Evolutionary conservation across 2,113 vertebrate genomes (phyloP).

Genomic region (Anser brachyrhynchus): DNA sequence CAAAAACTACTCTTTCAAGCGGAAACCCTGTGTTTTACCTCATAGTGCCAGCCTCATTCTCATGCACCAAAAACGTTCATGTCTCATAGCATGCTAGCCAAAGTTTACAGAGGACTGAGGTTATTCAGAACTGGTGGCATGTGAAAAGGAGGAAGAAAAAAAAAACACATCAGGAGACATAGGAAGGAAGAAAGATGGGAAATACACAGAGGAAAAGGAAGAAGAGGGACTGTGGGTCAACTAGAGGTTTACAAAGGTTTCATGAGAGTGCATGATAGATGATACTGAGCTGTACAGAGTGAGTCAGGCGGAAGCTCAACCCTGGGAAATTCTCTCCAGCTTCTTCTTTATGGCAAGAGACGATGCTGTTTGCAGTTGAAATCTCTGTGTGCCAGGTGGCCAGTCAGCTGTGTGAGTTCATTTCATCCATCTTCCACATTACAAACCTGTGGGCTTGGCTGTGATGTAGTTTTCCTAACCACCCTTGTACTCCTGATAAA

Average conservation of each 20-base stretch:
- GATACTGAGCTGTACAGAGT: background rate
- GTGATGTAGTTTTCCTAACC: background rate
- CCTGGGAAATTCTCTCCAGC: background rate
- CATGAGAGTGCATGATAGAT: background rate
- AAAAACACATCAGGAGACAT: background rate
- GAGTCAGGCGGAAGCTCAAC: background rate
- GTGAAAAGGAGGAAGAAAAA: background rate
- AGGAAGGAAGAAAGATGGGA: background rate
- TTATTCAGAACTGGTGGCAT: background rate
- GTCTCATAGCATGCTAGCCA: background rate
- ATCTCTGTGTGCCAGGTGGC: background rate
- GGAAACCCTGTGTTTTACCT: background rate
- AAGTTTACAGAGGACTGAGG: background rate
- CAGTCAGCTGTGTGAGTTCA: background rate
- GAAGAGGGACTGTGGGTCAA: background rate
- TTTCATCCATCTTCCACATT: background rate
- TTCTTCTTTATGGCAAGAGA: background rate
- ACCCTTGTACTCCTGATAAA: background rate
- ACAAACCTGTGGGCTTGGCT: background rate
- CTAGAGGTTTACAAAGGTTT: background rate
- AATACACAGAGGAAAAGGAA: background rate
- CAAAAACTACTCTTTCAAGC: background rate
- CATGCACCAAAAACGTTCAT: background rate
- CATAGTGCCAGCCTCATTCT: background rate
- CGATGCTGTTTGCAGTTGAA: background rate